phyloP scores from a whole-genome alignment of 2,113 vertebrate genomes.

The Antigone vipio region DNA sequence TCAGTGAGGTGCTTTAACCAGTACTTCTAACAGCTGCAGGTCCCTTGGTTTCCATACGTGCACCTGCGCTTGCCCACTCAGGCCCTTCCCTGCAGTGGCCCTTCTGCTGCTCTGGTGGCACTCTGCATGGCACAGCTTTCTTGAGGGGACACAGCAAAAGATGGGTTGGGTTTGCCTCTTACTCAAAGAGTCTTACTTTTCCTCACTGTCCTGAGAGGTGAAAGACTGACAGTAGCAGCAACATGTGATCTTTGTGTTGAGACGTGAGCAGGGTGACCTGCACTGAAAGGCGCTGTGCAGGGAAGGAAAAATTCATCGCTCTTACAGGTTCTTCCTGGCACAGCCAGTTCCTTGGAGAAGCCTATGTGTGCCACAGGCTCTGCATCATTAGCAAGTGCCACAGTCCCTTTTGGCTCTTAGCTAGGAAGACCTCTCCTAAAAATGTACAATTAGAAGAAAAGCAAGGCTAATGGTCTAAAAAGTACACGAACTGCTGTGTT shows the following conservation, averaged over 20 bases:
- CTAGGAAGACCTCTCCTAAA: neutral
- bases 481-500: neutral
- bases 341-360: neutral
- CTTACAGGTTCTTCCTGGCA: neutral
- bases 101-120: neutral
- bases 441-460: neutral
- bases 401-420: neutral
- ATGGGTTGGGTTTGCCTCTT: neutral
- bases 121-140: neutral
- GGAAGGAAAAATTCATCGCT: neutral
- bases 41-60: neutral
- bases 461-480: neutral
- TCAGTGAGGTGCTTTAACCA: neutral
- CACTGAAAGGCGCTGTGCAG: neutral
- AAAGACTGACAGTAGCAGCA: neutral
- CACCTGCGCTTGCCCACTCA: fast-evolving
- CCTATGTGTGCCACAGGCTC: neutral
- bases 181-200: neutral
- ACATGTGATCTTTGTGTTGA: neutral
- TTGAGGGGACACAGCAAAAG: fast-evolving
- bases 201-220: neutral
- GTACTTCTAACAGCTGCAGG: neutral
- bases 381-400: neutral
- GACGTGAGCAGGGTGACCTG: neutral
- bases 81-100: neutral